Conservation (phyloP, 2,888 invertebrate genomes). For the Tachina fera region DNA sequence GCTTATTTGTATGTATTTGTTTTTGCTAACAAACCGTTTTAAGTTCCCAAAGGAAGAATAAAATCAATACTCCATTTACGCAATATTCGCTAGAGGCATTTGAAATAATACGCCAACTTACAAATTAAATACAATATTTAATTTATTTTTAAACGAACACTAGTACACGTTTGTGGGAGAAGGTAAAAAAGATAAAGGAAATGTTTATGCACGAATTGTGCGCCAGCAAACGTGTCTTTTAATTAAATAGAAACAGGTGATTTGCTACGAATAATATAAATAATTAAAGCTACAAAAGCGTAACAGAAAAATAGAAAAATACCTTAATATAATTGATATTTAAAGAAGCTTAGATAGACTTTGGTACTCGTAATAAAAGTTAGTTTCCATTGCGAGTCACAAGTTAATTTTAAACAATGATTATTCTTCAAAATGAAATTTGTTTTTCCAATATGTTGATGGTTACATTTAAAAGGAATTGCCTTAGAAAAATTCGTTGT, state of each 20-base stretch:
- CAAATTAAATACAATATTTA: constrained; percentile 23
- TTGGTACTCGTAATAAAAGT: too few species aligned
- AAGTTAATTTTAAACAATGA: too few species aligned
- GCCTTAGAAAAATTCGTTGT: too few species aligned
- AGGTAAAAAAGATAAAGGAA: constrained; percentile 1
- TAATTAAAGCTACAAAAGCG: neutral
- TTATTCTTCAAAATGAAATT: too few species aligned
- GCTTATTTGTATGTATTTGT: neutral
- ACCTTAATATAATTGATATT: neutral
- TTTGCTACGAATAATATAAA: neutral
- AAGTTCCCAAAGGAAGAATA: constrained; percentile 21
- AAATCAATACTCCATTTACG: constrained; percentile 29
- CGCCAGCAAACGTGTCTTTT: constrained; percentile 8
- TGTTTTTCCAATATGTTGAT: too few species aligned
- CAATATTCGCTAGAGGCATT: constrained; percentile 28
- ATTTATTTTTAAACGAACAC: constrained; percentile 19
- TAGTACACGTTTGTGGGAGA: constrained; percentile 3
- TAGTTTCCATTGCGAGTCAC: too few species aligned
- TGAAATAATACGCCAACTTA: constrained; percentile 34
- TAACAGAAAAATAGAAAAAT: constrained; percentile 2
- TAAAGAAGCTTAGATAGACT: neutral
- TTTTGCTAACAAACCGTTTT: constrained; percentile 10
- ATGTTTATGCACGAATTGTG: neutral
- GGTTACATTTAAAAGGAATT: too few species aligned
- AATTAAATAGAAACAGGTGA: constrained; percentile 14